Evolutionary conservation across 2,797 vertebrate species (phyloP), one percentile per base, ranked within the genome.

Genomic region (Yasuhikotakia modesta): DNA sequence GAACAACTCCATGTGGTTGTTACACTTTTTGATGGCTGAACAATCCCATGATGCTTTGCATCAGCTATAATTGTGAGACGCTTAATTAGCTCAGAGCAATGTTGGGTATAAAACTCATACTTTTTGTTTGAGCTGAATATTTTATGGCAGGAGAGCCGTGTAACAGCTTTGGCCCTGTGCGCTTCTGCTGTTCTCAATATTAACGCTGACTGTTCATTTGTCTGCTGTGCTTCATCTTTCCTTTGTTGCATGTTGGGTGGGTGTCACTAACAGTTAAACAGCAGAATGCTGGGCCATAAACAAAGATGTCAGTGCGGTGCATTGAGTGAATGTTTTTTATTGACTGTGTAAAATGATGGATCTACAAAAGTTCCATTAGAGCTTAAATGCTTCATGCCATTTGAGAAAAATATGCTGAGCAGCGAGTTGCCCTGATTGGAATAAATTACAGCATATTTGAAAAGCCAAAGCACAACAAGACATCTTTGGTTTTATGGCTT

Each of bases 241-340:
- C 72, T 73, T 79, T 46, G 60, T 74, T 75, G 78, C 80, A 78
- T 78, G 82, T 65, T 35, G 10, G 64, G 32, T 27, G 48, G 50
- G 52, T 66, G 75, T 70, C 30, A 50, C 75, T 52, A 53, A 61
- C 60, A 63, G 64, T 24, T 65, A 80, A 75, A 81, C 78, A 69
- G 66, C 84, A 83, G 52, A 81, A 79, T 81, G 83, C 75, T 53
- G 73, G 43, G 58, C 61, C 82, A 73, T 84, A 88, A 89, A 86
- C 87, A 86, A 90, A 88, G 83, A 88, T 87, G 85, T 68, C 78
- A 30, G 27, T 39, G 35, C 35, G 7, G 35, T 39, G 35, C 35
- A 39, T 39, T 39, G 35, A 39, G 32, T 35, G 32, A 35, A 10
- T 39, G 35, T 39, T 39, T 39, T 39, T 39, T 39, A 39, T 27